Evolutionary conservation across 2,113 vertebrate species (phyloP), one percentile per base, ranked within the genome.

Genomic region (Austrofundulus limnaeus): DNA sequence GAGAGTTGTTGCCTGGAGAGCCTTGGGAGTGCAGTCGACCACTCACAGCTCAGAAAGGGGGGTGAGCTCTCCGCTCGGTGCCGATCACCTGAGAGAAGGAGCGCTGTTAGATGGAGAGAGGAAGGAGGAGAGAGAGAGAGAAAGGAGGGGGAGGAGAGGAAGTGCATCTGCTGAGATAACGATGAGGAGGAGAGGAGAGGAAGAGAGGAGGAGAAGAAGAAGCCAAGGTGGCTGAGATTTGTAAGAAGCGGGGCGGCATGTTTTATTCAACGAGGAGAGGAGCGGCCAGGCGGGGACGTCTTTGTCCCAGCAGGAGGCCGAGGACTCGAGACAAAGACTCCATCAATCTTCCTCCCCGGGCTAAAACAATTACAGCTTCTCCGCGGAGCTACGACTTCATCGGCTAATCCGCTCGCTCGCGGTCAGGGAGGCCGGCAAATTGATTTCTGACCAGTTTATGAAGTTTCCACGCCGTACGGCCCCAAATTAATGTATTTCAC

Each of bases 51-150:
- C 66, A 66, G 2, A 49, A 56, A 73, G 61, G 42, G 57, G 67
- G 74, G 78, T 66, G 52, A 66, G 83, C 34, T 13, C 68, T 75
- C 20, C 10, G 69, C 66, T 84, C 79, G 68, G 58, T 39, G 72
- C n/a, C 47, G 68, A 84, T 90, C 84, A 88, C 81, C 88, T 89
- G 89, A 82, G 86, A 88, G 75, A 75, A 77, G 4, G 7, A 66
- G 57, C 52, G 31, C 70, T 72, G 60, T 81, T 82, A 85, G 66
- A 72, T 49, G 66, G 47, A 77, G 20, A 62, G 65, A 47, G 52
- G 53, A 63, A 55, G 56, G 43, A 67, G 47, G 58, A 7, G 25
- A 28, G 25, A n/a, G n/a, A n/a, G n/a, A n/a, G 23, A 23, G 25
- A 31, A 21, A 15, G 39, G 21, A 50, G 37, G 53, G 31, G 45